A percentile compares a stretch with the other conserved stretches of the same genome.
Evolutionary conservation across 2,797 vertebrate genomes (phyloP).

Genomic region (Chelmon rostratus): DNA sequence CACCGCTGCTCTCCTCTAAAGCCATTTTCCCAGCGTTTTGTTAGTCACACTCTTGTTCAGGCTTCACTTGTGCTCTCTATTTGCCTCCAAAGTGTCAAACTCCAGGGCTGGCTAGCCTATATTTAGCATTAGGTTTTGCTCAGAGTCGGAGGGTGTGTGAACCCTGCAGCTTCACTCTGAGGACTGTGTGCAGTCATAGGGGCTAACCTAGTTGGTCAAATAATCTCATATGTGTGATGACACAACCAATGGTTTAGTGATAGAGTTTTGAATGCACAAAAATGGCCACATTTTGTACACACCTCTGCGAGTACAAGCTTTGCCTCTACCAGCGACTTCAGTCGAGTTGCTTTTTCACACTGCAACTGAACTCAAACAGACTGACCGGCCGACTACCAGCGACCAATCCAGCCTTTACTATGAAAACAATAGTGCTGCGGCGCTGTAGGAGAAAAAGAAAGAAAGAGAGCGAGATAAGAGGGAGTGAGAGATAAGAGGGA

Average conservation of each 20-base stretch:
- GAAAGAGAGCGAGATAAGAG: slow-evolving; percentile 30
- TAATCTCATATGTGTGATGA: background rate
- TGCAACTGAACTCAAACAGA: slow-evolving; percentile 47
- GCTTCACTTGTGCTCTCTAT: background rate
- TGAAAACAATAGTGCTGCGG: slow-evolving; percentile 64
- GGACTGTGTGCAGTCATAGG: background rate
- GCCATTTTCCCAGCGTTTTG: background rate
- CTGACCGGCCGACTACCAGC: slow-evolving; percentile 44
- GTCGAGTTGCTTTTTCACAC: slow-evolving; percentile 8
- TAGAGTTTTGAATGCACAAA: background rate
- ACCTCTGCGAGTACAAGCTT: slow-evolving; percentile 7
- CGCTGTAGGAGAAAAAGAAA: slow-evolving; percentile 43
- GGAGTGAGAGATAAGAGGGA: slow-evolving; percentile 45
- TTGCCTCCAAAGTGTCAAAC: too few relatives aligned
- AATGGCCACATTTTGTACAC: slow-evolving; percentile 1
- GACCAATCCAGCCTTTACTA: slow-evolving; percentile 47
- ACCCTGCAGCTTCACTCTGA: too few relatives aligned
- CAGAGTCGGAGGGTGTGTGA: background rate
- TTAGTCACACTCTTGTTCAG: background rate
- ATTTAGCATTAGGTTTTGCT: background rate
- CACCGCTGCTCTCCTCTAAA: background rate
- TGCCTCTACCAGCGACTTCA: slow-evolving; percentile 9
- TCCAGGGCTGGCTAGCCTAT: too few relatives aligned
- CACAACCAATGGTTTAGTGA: background rate
- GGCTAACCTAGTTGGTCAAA: background rate